Conservation (phyloP, 2,797 vertebrate species). For the Emys orbicularis region DNA sequence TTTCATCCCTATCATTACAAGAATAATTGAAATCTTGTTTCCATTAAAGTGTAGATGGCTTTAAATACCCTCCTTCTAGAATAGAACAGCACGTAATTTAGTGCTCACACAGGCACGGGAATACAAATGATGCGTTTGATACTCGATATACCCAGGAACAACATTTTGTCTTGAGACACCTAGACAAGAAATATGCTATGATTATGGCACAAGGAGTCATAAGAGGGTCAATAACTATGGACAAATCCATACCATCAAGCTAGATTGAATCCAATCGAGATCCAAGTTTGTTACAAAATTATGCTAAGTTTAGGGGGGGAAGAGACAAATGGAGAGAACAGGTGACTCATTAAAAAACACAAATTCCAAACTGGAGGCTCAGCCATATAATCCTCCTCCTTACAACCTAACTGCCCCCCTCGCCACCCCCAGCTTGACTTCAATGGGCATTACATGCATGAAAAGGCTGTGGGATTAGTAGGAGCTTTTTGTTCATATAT, state of each 20-base stretch:
- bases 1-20: slow-evolving; percentile 59
- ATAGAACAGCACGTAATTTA: slow-evolving; percentile 60
- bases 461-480: not conserved
- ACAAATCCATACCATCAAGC: not conserved
- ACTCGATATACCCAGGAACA: not conserved
- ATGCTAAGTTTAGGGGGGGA: not conserved
- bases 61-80: slow-evolving; percentile 61
- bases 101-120: slow-evolving; percentile 39
- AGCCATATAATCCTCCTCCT: not conserved
- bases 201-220: not conserved
- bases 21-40: slow-evolving; percentile 69
- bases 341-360: not conserved
- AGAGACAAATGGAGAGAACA: not conserved
- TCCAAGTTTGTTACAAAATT: not conserved
- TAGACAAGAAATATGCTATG: not conserved
- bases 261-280: rapidly evolving
- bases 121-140: slow-evolving; percentile 53
- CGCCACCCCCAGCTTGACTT: not conserved
- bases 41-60: slow-evolving; percentile 61
- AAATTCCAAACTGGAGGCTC: not conserved
- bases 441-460: not conserved
- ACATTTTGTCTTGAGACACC: not conserved
- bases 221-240: not conserved
- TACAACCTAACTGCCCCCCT: not conserved
- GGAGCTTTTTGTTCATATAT: rapidly evolving